Evolutionary conservation across 64 coral and sea anemone species (phyloP).

Genomic region (Stichodactyla helianthus): DNA sequence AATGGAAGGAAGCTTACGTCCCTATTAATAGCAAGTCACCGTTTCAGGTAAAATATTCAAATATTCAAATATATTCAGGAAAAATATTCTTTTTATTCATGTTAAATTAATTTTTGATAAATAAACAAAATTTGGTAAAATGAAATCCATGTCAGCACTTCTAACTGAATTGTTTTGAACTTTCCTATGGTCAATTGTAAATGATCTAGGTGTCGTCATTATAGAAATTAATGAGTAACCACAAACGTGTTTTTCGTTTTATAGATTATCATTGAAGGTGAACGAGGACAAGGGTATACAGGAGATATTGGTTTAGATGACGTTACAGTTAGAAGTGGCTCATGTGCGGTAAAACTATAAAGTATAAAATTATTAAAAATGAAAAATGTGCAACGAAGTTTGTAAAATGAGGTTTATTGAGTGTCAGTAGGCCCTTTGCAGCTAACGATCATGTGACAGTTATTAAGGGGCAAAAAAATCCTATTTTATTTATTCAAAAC

Average conservation of each 20-base stretch:
- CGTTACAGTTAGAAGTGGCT: background rate
- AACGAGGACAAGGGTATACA: conserved; percentile 4
- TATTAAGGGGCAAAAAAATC: too few species aligned
- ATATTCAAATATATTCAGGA: background rate
- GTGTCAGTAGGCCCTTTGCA: too few species aligned
- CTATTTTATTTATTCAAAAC: too few species aligned
- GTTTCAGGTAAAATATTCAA: background rate
- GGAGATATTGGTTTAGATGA: conserved; percentile 30
- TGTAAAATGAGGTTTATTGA: too few species aligned
- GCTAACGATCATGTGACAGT: too few species aligned
- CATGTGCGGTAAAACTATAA: background rate
- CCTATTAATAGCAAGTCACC: conserved; percentile 22
- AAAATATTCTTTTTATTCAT: background rate
- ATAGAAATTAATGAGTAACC: background rate
- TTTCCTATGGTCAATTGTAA: too few species aligned
- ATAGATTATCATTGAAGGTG: conserved; percentile 15
- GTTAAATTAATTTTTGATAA: background rate
- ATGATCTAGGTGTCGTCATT: too few species aligned
- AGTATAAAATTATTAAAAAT: too few species aligned
- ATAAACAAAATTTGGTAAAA: too few species aligned
- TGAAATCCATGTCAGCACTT: too few species aligned
- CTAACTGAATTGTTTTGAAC: too few species aligned
- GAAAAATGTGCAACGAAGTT: too few species aligned
- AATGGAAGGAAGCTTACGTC: conserved; percentile 27
- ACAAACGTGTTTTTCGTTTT: background rate